phyloP scores from a whole-genome alignment of 2,888 invertebrate genomes.

The Drosophila conformis region DNA sequence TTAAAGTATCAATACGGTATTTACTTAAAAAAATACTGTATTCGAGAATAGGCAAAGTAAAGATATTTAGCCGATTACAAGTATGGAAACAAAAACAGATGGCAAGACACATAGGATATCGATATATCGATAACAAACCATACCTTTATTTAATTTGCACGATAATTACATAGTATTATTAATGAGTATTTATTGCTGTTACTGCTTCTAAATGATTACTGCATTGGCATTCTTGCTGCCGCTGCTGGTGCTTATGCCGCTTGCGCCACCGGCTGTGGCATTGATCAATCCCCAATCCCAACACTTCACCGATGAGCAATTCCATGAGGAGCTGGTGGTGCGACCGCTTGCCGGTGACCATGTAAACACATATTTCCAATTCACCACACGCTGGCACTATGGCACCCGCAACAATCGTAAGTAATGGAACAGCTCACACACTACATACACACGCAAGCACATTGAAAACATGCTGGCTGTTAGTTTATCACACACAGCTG shows the following conservation, averaged over 20 bases:
- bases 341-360: constrained; percentile 94
- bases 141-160: constrained; percentile 34
- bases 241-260: constrained; percentile 15
- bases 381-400: constrained; percentile 91
- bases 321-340: constrained; percentile 94
- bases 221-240: constrained; percentile 17
- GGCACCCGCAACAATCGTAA: constrained; percentile 88
- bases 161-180: constrained; percentile 34
- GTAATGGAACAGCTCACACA: constrained; percentile 69
- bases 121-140: constrained; percentile 33
- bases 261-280: not conserved
- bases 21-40: constrained; percentile 10
- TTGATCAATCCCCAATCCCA: constrained; percentile 24
- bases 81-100: not conserved
- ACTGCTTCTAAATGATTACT: constrained; percentile 34
- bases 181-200: constrained; percentile 32
- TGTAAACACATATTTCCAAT: constrained; percentile 96
- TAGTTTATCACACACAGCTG: constrained; percentile 93
- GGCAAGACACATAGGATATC: not conserved
- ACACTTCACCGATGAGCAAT: constrained; percentile 87
- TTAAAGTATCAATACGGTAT: constrained; percentile 6
- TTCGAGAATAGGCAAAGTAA: not conserved
- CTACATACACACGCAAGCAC: no score
- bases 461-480: constrained; percentile 6
- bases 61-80: not conserved